A percentile compares a stretch with the other conserved stretches of the same genome.
Evolutionary conservation across 2,888 invertebrate genomes (phyloP).

Genomic region (Hemithea aestivaria): DNA sequence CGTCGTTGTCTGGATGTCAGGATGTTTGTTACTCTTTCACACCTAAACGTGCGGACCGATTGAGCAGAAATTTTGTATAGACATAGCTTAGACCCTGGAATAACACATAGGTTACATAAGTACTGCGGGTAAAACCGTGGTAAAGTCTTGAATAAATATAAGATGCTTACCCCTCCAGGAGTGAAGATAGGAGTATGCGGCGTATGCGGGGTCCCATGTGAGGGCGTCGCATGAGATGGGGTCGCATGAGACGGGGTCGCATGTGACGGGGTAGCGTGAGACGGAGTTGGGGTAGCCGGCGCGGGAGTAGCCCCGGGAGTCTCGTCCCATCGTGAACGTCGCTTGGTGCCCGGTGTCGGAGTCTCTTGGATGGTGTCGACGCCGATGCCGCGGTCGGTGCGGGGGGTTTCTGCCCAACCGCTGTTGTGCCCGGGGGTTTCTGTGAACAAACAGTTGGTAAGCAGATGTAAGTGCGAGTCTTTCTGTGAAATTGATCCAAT

Average conservation of each 20-base stretch:
- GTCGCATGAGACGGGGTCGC: slow-evolving; percentile 87
- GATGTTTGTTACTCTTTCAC: no score
- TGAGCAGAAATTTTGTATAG: no score
- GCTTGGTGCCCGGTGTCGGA: slow-evolving; percentile 96
- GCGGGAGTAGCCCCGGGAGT: slow-evolving; percentile 91
- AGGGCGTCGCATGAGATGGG: slow-evolving; percentile 82
- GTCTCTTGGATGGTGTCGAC: slow-evolving; percentile 92
- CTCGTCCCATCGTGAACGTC: slow-evolving; percentile 99
- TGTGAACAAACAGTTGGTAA: slow-evolving; percentile 37
- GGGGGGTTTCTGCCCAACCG: slow-evolving; percentile 99
- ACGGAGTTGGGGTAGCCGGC: slow-evolving; percentile 85
- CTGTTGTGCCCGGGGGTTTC: slow-evolving; percentile 98
- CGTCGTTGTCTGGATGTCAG: no score
- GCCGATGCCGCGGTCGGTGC: slow-evolving; percentile 91
- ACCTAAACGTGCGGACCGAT: no score
- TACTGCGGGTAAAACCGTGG: no score
- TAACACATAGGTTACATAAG: no score
- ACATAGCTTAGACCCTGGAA: no score
- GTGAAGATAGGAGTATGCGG: slow-evolving; percentile 85
- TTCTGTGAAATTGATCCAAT: no score
- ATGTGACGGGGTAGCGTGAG: slow-evolving; percentile 84
- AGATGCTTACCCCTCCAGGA: slow-evolving; percentile 87
- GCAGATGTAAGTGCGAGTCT: no score
- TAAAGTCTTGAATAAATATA: no score
- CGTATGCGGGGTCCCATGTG: slow-evolving; percentile 30